Percentiles rank a stretch among this genome's conserved stretches.
Evolutionary conservation across 2,888 invertebrate genomes (phyloP).

Genomic region (Microctonus hyperodae): DNA sequence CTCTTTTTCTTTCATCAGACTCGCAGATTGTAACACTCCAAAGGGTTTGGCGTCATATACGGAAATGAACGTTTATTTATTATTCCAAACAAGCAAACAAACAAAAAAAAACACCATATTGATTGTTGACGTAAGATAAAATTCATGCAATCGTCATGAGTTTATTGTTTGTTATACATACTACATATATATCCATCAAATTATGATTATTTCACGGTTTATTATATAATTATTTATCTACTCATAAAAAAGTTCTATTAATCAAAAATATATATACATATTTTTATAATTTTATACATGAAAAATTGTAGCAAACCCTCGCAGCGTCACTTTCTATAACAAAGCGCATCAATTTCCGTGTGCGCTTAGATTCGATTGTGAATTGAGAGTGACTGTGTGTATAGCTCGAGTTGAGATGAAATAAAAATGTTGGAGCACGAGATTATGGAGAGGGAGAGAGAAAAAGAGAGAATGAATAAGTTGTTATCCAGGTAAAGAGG

Average conservation of each 20-base stretch:
- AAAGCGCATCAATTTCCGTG: slow-evolving; percentile 35
- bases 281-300: not conserved
- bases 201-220: not conserved
- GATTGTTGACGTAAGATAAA: not conserved
- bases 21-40: not conserved
- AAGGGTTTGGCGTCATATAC: slow-evolving; percentile 17
- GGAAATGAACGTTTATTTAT: not conserved
- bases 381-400: slow-evolving; percentile 11
- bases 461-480: not conserved
- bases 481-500: not conserved
- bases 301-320: not conserved
- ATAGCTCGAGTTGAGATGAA: not conserved
- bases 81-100: not conserved
- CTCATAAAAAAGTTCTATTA: not conserved
- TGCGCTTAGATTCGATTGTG: slow-evolving; percentile 13
- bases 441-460: not conserved
- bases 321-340: slow-evolving; percentile 36
- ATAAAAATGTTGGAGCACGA: not conserved
- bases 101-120: not conserved
- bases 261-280: not conserved
- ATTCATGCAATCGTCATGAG: not conserved
- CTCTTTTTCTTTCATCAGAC: not conserved
- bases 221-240: not conserved
- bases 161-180: too few species aligned
- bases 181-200: not conserved